Base-by-base conservation (phyloP, 2,797 vertebrate genomes). In the Oceanodroma leucorhoa region DNA sequence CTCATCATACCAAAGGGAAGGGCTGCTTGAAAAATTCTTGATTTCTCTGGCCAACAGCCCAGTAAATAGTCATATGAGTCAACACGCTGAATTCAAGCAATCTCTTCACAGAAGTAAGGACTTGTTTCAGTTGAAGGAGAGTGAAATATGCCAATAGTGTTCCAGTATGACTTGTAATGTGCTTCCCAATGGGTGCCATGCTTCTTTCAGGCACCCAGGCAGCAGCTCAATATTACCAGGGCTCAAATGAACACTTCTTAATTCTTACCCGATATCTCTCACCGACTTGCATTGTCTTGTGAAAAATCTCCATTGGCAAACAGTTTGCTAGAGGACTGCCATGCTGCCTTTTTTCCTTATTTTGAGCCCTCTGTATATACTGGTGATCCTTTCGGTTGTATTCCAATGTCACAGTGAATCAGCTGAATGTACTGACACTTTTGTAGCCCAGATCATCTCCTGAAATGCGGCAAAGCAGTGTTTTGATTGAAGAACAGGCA, bases 241-340 rank as follows among this genome's bases (percentile, higher is more conserved):
- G 10, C 19, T 82, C 2, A 6, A 24, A 62, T 4, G 9, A 55
- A 6, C 14, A 16, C 5, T 26, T 5, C 14, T 67, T 51, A 48
- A 1, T 36, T 73, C 38, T 78, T 55, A 54, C 16, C 41, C 16
- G 4, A 0, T 26, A 12, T 9, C 30, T 62, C 46, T 27, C 50
- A 51, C 12, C 0, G 0, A 20, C 71, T 71, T 57, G 29, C 41
- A 41, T 6, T 23, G 3, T 9, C 36, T 27, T 41, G 7, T 67
- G 53, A 84, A 76, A 82, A 73, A 71, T 50, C 41, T 73, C 34
- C 22, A 26, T 0, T 7, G 13, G 22, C 41, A 32, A 9, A 29
- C 21, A 71, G 4, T 67, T 83, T 64, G 3, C 41, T 53, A 40
- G 36, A 73, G 18, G 10, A 69, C 12, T 48, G 8, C 32, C 55